Evolutionary conservation across 2,113 vertebrate species (phyloP).

Genomic region (Pomatorhinus ruficollis): DNA sequence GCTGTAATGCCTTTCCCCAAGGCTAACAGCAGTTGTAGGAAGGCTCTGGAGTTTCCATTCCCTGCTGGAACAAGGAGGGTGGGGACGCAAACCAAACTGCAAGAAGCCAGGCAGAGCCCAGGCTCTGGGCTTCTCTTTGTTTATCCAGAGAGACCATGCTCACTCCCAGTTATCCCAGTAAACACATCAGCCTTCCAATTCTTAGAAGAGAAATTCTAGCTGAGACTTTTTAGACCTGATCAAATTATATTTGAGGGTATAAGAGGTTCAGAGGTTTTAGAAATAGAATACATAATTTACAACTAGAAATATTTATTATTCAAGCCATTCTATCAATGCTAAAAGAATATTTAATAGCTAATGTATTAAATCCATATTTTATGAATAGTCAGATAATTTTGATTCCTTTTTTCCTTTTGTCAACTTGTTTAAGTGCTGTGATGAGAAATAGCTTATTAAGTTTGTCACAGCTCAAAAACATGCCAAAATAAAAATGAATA

Average conservation of each 20-base stretch:
- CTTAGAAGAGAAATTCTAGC: neutral
- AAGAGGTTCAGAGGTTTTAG: neutral
- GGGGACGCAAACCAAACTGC: neutral
- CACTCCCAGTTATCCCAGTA: neutral
- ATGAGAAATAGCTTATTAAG: neutral
- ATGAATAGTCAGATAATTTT: conserved; percentile 12
- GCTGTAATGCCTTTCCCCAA: too few relatives aligned
- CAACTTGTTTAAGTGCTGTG: neutral
- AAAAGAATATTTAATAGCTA: conserved; percentile 30
- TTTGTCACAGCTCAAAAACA: neutral
- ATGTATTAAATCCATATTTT: conserved; percentile 12
- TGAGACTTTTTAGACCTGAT: neutral
- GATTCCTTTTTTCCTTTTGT: neutral
- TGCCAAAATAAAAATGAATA: neutral
- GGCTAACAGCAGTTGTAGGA: neutral
- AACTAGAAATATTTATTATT: conserved; percentile 31
- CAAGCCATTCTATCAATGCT: neutral
- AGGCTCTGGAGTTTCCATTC: neutral
- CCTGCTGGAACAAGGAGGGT: neutral
- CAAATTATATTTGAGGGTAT: neutral
- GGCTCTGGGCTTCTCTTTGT: neutral
- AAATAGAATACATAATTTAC: conserved; percentile 14
- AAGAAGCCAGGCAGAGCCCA: rapidly evolving
- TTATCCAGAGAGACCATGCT: neutral
- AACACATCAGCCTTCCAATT: neutral